These are phyloP conservation scores for Parnassius glacialis DNA, from an alignment of 2,888 invertebrate species.

Conservation along the genomic window DNA sequence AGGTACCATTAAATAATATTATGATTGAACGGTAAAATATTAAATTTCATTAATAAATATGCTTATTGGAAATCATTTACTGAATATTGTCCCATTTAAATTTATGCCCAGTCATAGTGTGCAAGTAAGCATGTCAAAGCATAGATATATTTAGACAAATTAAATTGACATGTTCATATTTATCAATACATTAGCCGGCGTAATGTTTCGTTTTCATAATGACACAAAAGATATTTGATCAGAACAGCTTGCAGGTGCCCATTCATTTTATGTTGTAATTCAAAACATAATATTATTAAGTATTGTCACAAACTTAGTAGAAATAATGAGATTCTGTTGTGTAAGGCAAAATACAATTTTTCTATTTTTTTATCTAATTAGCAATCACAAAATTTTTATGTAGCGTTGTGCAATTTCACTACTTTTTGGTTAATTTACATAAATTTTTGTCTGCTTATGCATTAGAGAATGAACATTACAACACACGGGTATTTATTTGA, in stretches of 20 bases:
- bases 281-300: background rate
- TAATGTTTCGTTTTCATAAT: slow-evolving; percentile 1
- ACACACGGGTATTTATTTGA: no score
- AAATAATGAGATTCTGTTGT: background rate
- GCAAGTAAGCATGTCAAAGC: background rate
- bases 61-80: background rate
- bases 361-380: background rate
- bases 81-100: background rate
- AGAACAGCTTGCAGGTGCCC: background rate
- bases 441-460: no score
- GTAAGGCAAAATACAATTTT: background rate
- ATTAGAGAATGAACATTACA: no score
- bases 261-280: slow-evolving; percentile 6
- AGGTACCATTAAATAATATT: no score
- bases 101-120: background rate
- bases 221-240: slow-evolving; percentile 1
- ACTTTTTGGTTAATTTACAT: no score
- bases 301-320: background rate
- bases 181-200: background rate
- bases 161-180: background rate
- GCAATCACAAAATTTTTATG: no score
- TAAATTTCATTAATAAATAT: background rate
- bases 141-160: background rate
- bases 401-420: no score
- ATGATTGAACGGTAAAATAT: no score